These are phyloP conservation scores for Haplotaxodon microlepis DNA, from an alignment of 2,113 vertebrate genomes.

Conservation along the genomic window DNA sequence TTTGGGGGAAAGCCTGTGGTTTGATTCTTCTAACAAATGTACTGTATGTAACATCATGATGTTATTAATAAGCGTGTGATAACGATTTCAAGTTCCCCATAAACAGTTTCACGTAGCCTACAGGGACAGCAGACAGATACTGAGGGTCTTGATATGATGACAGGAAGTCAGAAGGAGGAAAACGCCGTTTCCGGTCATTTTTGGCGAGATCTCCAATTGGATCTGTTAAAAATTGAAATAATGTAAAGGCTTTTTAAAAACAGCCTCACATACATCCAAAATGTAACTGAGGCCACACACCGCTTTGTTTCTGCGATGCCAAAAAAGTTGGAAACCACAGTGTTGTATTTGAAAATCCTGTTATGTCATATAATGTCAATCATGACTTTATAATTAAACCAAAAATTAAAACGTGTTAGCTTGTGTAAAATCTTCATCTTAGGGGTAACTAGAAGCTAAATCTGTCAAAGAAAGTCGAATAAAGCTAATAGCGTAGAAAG, in stretches of 20 bases:
- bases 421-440: neutral
- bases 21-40: neutral
- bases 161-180: neutral
- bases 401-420: neutral
- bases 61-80: neutral
- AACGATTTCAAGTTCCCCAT: neutral
- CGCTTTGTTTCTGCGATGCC: neutral
- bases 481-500: neutral
- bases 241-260: neutral
- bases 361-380: neutral
- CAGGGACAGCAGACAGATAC: neutral
- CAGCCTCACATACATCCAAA: neutral
- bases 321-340: neutral
- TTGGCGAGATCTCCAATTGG: neutral
- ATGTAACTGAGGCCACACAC: neutral
- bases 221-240: neutral
- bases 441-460: neutral
- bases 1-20: neutral
- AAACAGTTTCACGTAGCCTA: neutral
- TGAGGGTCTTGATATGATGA: neutral
- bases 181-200: neutral
- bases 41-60: neutral
- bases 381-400: neutral
- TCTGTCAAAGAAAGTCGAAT: neutral
- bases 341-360: neutral